A percentile compares a stretch with the other conserved stretches of the same genome.
Conservation (phyloP, 2,888 invertebrate genomes). For the Trichogramma evanescens region DNA sequence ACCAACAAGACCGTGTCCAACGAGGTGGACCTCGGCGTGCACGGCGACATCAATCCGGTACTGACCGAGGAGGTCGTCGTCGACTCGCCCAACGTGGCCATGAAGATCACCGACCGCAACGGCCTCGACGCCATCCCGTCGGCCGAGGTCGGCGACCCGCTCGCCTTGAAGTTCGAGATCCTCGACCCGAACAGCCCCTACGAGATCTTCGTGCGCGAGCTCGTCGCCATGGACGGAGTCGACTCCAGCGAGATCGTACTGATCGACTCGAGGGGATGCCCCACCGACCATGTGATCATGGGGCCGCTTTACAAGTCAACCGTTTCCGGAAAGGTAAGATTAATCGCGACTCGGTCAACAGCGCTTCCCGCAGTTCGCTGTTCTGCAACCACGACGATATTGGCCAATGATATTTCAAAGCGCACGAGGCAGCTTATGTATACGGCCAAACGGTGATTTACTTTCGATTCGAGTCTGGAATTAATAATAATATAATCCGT, state of each 20-base stretch:
- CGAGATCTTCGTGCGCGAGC: conserved; percentile 89
- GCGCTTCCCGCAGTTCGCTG: no score
- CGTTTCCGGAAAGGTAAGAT: conserved; percentile 67
- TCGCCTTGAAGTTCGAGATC: conserved; percentile 86
- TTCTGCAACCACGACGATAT: no score
- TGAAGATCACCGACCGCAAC: conserved; percentile 82
- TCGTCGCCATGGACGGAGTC: conserved; percentile 90
- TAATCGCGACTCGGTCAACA: no score
- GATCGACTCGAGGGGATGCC: conserved; percentile 86
- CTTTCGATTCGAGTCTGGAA: no score
- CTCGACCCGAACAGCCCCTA: conserved; percentile 88
- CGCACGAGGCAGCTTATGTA: no score
- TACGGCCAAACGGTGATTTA: no score
- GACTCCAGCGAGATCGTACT: conserved; percentile 88
- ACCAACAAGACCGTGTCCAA: conserved; percentile 91
- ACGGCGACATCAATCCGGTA: conserved; percentile 79
- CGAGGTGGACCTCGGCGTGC: conserved; percentile 82
- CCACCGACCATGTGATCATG: conserved; percentile 91
- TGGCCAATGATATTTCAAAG: no score
- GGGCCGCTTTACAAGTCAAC: conserved; percentile 81
- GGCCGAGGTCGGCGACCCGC: conserved; percentile 87
- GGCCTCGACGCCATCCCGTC: conserved; percentile 78
- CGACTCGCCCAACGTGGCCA: conserved; percentile 89
- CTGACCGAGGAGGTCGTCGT: conserved; percentile 86
- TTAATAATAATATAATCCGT: no score